Evolutionary conservation across 2,888 invertebrate species (phyloP).

Genomic region (Mythimna vitellina): DNA sequence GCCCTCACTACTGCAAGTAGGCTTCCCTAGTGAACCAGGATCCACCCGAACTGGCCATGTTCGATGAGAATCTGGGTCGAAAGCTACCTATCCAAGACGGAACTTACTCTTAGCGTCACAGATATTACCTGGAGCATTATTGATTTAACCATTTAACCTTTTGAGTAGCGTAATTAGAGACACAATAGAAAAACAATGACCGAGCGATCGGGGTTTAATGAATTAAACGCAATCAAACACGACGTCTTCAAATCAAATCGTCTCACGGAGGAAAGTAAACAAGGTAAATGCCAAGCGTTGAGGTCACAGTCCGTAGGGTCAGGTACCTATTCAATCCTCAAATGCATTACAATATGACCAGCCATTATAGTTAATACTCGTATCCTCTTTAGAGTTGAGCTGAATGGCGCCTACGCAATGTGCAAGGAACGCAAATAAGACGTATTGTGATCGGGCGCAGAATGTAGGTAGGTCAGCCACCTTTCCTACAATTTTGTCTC

Average conservation of each 20-base stretch:
- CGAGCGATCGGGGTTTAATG: no score
- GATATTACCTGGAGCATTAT: no score
- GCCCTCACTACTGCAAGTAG: no score
- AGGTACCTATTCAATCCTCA: constrained; percentile 56
- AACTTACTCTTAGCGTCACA: no score
- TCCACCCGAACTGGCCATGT: neutral
- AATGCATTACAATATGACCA: constrained; percentile 64
- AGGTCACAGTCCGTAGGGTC: constrained; percentile 49
- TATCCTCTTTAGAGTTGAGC: constrained; percentile 63
- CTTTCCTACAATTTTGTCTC: neutral
- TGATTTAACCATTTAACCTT: neutral
- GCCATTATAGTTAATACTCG: constrained; percentile 52
- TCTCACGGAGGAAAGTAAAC: constrained; percentile 1
- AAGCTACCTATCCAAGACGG: no score
- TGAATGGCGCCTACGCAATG: constrained; percentile 61
- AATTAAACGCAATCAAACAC: neutral
- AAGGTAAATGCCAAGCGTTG: constrained; percentile 40
- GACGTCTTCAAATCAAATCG: neutral
- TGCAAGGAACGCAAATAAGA: constrained; percentile 48
- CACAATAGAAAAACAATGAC: no score
- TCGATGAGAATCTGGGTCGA: no score
- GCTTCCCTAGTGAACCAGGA: no score
- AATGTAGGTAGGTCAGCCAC: constrained; percentile 41
- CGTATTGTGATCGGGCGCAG: constrained; percentile 27
- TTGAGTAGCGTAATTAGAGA: no score